Conservation (phyloP, 2,113 vertebrate genomes). For the Chlorodrepanis virens region DNA sequence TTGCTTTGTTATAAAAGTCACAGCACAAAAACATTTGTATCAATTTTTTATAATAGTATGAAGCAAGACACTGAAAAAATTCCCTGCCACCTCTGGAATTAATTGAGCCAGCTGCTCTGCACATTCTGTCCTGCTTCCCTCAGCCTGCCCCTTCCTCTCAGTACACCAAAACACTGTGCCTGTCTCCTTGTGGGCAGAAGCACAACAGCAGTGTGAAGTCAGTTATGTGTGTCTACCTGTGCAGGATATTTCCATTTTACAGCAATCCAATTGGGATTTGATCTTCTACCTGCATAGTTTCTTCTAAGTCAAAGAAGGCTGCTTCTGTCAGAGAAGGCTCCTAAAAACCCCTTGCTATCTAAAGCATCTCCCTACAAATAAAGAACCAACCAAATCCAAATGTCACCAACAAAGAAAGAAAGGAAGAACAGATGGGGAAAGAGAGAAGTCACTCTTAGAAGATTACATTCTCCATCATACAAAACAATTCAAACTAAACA, state of each 20-base stretch:
- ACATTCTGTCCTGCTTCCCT: not conserved
- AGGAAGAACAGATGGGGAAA: not conserved
- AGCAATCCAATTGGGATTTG: not conserved
- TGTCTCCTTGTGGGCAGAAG: not conserved
- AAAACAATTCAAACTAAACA: not conserved
- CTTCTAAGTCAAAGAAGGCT: not conserved
- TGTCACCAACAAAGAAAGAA: not conserved
- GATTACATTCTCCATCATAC: not conserved
- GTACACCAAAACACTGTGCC: not conserved
- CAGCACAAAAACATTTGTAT: not conserved
- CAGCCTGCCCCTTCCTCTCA: not conserved
- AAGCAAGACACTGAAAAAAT: not conserved
- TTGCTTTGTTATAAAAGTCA: not conserved
- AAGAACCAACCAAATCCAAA: not conserved
- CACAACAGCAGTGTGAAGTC: rapidly evolving
- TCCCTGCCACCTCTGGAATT: not conserved
- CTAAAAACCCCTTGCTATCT: not conserved
- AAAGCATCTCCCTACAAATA: not conserved
- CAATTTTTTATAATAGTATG: not conserved
- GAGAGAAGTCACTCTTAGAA: not conserved
- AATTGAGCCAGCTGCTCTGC: not conserved
- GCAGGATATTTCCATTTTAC: not conserved
- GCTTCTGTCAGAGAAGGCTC: not conserved
- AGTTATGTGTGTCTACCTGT: not conserved
- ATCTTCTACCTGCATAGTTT: not conserved